Evolutionary conservation across 2,888 invertebrate genomes (phyloP), one percentile per base, ranked within the genome.

Genomic region (Eupithecia tripunctaria): DNA sequence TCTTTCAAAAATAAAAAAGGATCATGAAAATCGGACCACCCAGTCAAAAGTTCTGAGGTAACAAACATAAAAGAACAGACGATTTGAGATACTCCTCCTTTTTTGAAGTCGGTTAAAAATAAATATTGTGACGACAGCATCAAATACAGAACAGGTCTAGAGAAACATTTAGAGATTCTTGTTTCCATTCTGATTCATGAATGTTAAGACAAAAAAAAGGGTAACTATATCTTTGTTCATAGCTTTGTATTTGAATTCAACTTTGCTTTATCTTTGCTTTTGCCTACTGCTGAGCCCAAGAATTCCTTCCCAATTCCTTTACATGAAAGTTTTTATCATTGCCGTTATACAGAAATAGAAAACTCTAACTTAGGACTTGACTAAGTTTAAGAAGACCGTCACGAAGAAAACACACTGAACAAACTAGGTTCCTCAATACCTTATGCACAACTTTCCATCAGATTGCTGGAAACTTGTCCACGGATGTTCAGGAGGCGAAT

Each of bases 401-500:
- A n/a, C 36, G 12, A 63, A 63, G 32, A 63, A 38, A n/a, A 38
- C 38, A 64, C 18, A 21, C 5, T 64, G 29, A 70, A 68, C 67
- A 67, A 68, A 71, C 71, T 47, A 56, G 63, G 64, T 59, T 67
- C 41, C 38, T 56, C 38, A 59, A 63, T 65, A 18, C 62, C 29
- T 66, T 62, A 81, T 80, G 78, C 81, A 79, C 75, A 88, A 89
- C 85, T 90, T 89, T 86, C 86, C 86, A 87, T 89, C 88, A 86
- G 89, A 91, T 91, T 85, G 86, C 82, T 85, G 86, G 81, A 86
- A 91, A 91, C 89, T 90, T 90, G 86, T 86, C 84, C 84, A 85
- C 82, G 84, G 85, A 85, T 88, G 89, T 88, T 88, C 87, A 87
- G 89, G 88, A 89, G 89, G 88, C 87, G 90, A 89, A 89, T 91